These are phyloP conservation scores for Mystacides longicornis DNA, from an alignment of 2,888 invertebrate species.

Conservation along the genomic window DNA sequence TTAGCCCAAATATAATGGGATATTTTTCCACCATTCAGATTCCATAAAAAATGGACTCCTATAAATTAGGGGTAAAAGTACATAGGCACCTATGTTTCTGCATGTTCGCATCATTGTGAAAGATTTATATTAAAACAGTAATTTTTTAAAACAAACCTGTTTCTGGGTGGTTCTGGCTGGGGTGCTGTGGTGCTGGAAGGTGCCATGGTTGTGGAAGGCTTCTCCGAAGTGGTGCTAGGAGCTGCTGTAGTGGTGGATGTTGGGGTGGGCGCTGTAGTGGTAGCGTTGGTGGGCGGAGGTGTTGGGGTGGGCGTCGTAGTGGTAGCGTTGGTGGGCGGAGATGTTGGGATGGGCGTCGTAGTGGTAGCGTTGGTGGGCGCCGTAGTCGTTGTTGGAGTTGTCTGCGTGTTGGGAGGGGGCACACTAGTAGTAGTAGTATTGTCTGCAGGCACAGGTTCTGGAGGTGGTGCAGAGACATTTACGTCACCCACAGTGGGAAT, in stretches of 20 bases:
- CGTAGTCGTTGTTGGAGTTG: background rate
- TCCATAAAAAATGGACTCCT: too few relatives aligned
- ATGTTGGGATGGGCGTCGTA: background rate
- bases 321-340: background rate
- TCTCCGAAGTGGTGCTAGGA: constrained; percentile 30
- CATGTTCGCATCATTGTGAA: too few relatives aligned
- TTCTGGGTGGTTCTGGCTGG: constrained; percentile 10
- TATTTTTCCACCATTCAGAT: too few relatives aligned
- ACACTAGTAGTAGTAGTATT: background rate
- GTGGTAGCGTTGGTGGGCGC: background rate
- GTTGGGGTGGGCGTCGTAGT: constrained; percentile 16
- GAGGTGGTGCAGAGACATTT: background rate
- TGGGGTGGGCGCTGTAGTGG: constrained; percentile 13
- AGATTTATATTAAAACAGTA: too few relatives aligned
- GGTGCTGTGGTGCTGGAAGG: constrained; percentile 14
- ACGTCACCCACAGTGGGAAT: too few relatives aligned
- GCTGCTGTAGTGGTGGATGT: constrained; percentile 23
- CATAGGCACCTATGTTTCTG: too few relatives aligned
- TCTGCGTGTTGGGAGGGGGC: background rate
- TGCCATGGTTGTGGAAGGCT: constrained; percentile 29
- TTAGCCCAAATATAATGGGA: too few relatives aligned
- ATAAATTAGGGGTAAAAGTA: too few relatives aligned
- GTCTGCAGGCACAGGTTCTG: background rate
- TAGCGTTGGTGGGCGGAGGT: constrained; percentile 23
- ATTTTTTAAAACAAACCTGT: constrained; percentile 11